These are phyloP conservation scores for Drosophila setifemur DNA, from an alignment of 1,140 invertebrate genomes.

Conservation along the genomic window DNA sequence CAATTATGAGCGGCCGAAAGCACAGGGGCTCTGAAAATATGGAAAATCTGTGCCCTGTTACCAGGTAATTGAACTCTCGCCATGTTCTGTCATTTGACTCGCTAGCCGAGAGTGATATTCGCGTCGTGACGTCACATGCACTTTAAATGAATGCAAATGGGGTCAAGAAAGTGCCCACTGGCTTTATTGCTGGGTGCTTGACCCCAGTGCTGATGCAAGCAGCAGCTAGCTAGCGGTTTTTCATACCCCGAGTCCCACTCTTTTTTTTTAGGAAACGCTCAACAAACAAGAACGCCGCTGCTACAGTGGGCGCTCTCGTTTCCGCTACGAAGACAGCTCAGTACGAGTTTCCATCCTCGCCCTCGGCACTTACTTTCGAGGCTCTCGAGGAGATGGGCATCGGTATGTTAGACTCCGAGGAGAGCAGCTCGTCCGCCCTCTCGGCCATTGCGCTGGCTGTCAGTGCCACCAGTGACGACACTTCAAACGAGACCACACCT, in stretches of 20 bases:
- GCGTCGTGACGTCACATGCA: slow-evolving; percentile 53
- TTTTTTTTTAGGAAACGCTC: slow-evolving; percentile 65
- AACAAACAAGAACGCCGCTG: slow-evolving; percentile 38
- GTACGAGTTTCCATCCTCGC: slow-evolving; percentile 67
- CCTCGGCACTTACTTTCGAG: slow-evolving; percentile 62
- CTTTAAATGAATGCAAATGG: slow-evolving; percentile 28
- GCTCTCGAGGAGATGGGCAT: slow-evolving; percentile 80
- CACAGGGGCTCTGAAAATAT: slow-evolving; percentile 69
- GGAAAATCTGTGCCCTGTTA: slow-evolving; percentile 76
- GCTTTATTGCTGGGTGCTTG: slow-evolving; percentile 58
- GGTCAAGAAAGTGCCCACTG: slow-evolving; percentile 41
- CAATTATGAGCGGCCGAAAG: slow-evolving; percentile 75
- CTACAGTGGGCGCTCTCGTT: neutral
- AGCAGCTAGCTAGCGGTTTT: slow-evolving; percentile 36
- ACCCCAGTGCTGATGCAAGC: slow-evolving; percentile 58
- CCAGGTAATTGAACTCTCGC: slow-evolving; percentile 52
- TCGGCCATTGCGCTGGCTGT: slow-evolving; percentile 64
- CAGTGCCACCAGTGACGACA: slow-evolving; percentile 71
- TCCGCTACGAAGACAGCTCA: slow-evolving; percentile 46
- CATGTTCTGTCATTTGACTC: neutral
- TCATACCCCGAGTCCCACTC: slow-evolving; percentile 13
- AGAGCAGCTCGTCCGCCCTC: slow-evolving; percentile 74
- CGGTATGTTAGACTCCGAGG: slow-evolving; percentile 80
- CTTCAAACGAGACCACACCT: slow-evolving; percentile 75
- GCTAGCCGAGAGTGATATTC: neutral